Percentiles rank a stretch among this genome's conserved stretches.
These are phyloP conservation scores for Microcebus lehilahytsara DNA, from an alignment of 2,113 vertebrate species.

Conservation along the genomic window DNA sequence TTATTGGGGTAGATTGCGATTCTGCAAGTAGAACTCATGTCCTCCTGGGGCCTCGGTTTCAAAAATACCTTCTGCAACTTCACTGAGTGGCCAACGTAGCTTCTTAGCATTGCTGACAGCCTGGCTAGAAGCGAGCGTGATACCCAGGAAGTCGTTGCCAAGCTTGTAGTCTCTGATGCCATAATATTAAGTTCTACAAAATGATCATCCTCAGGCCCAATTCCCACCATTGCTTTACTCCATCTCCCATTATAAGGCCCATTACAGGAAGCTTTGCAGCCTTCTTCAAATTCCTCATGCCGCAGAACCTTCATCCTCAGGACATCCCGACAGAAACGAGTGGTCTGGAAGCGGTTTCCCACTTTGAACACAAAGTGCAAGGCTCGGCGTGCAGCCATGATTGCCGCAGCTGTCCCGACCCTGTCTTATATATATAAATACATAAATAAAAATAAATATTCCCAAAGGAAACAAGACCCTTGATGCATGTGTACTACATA, in stretches of 20 bases:
- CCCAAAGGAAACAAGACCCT: not conserved
- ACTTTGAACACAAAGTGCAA: conserved; percentile 98
- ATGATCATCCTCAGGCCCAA: conserved; percentile 93
- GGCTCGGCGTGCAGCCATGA: conserved; percentile 80
- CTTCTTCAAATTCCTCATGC: conserved; percentile 98
- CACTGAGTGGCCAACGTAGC: conserved; percentile 91
- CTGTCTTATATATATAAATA: too few species aligned
- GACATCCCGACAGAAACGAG: conserved; percentile 92
- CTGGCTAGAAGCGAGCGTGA: conserved; percentile 92
- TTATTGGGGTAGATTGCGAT: conserved; percentile 83
- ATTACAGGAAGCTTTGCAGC: conserved; percentile 96
- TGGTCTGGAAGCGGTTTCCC: conserved; percentile 87
- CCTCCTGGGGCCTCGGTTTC: conserved; percentile 93
- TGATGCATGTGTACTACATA: not conserved
- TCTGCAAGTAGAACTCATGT: conserved; percentile 93
- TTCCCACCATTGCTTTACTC: conserved; percentile 99
- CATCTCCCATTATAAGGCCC: conserved; percentile 98
- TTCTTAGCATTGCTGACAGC: conserved; percentile 91
- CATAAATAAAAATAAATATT: not conserved
- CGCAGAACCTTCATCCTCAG: conserved; percentile 95
- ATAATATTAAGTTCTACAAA: conserved; percentile 98
- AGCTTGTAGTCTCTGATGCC: conserved; percentile 93
- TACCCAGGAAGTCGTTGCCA: conserved; percentile 95
- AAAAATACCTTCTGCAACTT: conserved; percentile 87
- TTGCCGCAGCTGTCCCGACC: rapidly evolving